phyloP scores from a whole-genome alignment of 2,797 vertebrate species.

The Micromesistius poutassou region DNA sequence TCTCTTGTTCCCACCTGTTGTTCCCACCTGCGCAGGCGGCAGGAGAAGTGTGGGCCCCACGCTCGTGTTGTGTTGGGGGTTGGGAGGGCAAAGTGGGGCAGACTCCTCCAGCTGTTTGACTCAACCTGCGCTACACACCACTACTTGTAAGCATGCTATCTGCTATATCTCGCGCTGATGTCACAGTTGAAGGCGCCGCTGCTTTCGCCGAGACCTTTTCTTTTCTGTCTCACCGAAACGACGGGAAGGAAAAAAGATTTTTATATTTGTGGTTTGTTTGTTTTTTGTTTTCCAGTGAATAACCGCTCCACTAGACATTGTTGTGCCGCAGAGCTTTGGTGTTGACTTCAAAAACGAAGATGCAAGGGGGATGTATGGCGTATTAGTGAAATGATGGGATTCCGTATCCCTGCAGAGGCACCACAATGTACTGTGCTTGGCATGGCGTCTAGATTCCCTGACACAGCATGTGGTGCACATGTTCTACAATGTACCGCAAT shows the following conservation, averaged over 20 bases:
- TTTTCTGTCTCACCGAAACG: not conserved
- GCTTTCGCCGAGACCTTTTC: not conserved
- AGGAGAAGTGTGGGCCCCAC: not conserved
- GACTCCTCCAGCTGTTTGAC: slow-evolving; percentile 65
- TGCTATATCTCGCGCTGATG: not conserved
- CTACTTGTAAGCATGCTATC: slow-evolving; percentile 17
- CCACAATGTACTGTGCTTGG: not conserved
- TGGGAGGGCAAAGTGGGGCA: slow-evolving; percentile 50
- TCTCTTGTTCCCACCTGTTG: slow-evolving; percentile 68
- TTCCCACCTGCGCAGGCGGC: slow-evolving; percentile 24
- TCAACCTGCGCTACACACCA: slow-evolving; percentile 25
- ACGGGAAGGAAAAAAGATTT: not conserved
- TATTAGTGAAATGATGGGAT: not conserved
- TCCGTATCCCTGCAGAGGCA: not conserved
- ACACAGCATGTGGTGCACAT: no score
- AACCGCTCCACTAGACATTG: not conserved
- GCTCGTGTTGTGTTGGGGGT: slow-evolving; percentile 19
- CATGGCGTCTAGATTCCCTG: no score
- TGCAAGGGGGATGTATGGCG: not conserved
- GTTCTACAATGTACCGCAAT: no score
- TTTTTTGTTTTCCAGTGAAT: not conserved
- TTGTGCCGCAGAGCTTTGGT: not conserved
- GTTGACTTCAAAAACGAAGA: not conserved
- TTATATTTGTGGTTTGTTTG: not conserved
- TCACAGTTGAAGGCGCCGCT: not conserved